These are phyloP conservation scores for Coleophora deauratella DNA, from an alignment of 2,888 invertebrate genomes.

Conservation along the genomic window DNA sequence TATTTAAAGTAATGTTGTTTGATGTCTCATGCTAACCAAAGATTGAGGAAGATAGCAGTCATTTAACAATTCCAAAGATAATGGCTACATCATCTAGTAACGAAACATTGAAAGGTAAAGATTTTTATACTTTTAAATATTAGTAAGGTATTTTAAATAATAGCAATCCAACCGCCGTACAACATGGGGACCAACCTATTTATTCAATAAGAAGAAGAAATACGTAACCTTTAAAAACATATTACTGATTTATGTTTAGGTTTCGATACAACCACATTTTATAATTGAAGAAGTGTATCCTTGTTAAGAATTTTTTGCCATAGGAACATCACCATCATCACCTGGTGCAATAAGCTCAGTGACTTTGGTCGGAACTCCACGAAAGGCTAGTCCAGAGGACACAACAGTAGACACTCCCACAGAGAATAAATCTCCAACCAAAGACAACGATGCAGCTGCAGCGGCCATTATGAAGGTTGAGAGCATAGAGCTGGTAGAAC, in stretches of 20 bases:
- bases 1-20: too few relatives aligned
- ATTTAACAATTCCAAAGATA: conserved; percentile 82
- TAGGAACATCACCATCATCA: conserved; percentile 75
- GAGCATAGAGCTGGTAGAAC: conserved; percentile 62
- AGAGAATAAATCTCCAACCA: conserved; percentile 38
- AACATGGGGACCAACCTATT: too few relatives aligned
- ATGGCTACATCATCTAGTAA: conserved; percentile 83
- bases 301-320: too few relatives aligned
- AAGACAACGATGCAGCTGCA: conserved; percentile 48
- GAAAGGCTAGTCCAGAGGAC: conserved; percentile 49
- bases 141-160: too few relatives aligned
- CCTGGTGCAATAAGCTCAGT: conserved; percentile 84
- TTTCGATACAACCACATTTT: too few relatives aligned
- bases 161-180: too few relatives aligned
- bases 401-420: conserved; percentile 20
- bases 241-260: too few relatives aligned
- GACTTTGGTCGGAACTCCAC: conserved; percentile 78
- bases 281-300: too few relatives aligned
- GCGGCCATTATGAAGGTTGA: conserved; percentile 52
- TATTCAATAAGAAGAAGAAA: too few relatives aligned
- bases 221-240: too few relatives aligned
- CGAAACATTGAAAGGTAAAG: conserved; percentile 82
- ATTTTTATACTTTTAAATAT: neutral
- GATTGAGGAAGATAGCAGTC: conserved; percentile 74
- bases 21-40: conserved; percentile 37